Conservation (phyloP, 2,888 invertebrate genomes). For the Maniola hyperantus region DNA sequence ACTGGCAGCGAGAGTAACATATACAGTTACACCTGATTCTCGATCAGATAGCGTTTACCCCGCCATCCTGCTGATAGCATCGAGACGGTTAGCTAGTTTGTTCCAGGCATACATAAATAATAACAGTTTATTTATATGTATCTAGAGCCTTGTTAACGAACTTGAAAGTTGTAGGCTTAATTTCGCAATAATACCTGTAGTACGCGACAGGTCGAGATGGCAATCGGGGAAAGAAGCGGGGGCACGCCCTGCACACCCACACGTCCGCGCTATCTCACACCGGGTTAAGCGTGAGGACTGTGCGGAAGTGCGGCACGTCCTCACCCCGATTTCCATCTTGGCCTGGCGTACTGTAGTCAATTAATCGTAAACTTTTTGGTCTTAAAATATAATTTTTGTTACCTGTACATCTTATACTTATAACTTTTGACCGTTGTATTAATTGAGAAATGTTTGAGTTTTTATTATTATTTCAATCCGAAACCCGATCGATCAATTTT, state of each 20-base stretch:
- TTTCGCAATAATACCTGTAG: no score
- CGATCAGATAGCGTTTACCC: constrained; percentile 32
- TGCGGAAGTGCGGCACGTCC: no score
- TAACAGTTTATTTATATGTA: constrained; percentile 17
- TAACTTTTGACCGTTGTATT: background rate
- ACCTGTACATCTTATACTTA: no score
- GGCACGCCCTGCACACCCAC: no score
- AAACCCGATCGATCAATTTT: constrained; percentile 19
- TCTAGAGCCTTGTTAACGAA: constrained; percentile 16
- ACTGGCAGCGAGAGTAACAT: constrained; percentile 35
- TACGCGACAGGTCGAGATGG: no score
- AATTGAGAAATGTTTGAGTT: background rate
- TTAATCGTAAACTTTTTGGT: no score
- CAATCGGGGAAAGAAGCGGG: no score
- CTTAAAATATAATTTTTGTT: no score
- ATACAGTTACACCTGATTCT: constrained; percentile 40
- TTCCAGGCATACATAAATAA: constrained; percentile 22
- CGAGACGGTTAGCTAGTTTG: constrained; percentile 15
- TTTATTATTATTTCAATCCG: background rate
- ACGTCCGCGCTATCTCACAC: no score
- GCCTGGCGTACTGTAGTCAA: no score
- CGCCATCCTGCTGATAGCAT: constrained; percentile 33
- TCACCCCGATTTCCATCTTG: no score
- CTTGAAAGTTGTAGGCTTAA: background rate
- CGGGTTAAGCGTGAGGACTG: no score